A percentile compares a stretch with the other conserved stretches of the same genome.
Evolutionary conservation across 2,113 vertebrate genomes (phyloP).

Genomic region (Polypterus senegalus): DNA sequence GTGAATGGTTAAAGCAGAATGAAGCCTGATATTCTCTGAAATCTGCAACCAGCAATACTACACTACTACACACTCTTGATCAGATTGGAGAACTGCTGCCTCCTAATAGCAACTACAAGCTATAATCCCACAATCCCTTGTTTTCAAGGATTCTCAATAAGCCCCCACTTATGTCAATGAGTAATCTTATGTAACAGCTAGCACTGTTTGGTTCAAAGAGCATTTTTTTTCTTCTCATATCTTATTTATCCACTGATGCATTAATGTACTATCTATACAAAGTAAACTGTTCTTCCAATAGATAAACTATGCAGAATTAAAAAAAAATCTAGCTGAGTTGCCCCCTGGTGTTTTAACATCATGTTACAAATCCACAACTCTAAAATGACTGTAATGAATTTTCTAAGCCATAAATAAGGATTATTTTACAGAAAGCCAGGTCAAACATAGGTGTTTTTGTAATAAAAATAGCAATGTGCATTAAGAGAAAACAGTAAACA

Average conservation of each 20-base stretch:
- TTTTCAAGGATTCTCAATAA: background rate
- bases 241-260: background rate
- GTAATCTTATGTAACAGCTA: constrained; percentile 5
- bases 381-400: no score
- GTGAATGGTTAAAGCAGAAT: background rate
- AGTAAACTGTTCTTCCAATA: no score
- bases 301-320: no score
- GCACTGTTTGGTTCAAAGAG: background rate
- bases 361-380: no score
- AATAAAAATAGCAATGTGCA: no score
- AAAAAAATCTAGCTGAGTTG: no score
- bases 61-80: background rate
- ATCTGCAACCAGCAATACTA: background rate
- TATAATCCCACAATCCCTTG: constrained; percentile 7
- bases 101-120: constrained; percentile 1
- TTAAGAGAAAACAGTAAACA: no score
- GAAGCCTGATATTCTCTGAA: background rate
- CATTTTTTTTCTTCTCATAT: background rate
- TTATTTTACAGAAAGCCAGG: no score
- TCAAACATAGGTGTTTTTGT: no score
- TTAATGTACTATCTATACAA: no score
- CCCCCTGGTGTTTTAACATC: no score
- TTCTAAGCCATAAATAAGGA: no score
- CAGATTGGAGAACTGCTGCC: constrained; percentile 1
- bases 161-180: background rate